Percentiles rank a stretch among this genome's conserved stretches.
Conservation (phyloP, 2,113 vertebrate genomes). For the Mesitornis unicolor region DNA sequence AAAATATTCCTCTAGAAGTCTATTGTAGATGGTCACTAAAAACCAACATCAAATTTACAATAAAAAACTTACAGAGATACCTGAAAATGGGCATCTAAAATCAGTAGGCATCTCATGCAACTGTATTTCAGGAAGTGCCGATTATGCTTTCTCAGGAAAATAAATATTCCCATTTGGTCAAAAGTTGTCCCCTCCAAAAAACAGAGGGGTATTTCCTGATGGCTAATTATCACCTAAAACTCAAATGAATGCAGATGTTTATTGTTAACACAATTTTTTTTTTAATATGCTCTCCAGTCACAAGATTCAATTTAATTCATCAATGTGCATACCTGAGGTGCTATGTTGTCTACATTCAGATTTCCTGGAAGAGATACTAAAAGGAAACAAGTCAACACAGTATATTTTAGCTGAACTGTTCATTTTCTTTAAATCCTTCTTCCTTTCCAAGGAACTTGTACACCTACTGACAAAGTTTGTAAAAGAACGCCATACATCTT, state of each 20-base stretch:
- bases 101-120: neutral
- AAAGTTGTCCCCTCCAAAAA: neutral
- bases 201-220: neutral
- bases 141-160: constrained; percentile 16
- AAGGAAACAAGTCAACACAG: constrained; percentile 26
- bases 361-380: constrained; percentile 48
- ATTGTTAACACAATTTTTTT: neutral
- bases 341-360: constrained; percentile 54
- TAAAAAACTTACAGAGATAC: neutral
- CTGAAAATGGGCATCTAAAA: neutral
- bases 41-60: neutral
- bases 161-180: neutral
- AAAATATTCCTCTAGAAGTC: neutral
- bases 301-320: constrained; percentile 26
- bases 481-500: neutral
- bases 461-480: constrained; percentile 6
- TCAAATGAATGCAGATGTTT: constrained; percentile 30
- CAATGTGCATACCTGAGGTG: constrained; percentile 22
- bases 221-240: neutral
- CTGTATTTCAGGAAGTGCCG: constrained; percentile 2
- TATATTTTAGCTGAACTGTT: neutral
- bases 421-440: constrained; percentile 16
- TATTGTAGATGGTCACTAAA: neutral
- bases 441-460: neutral
- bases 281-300: neutral